Percentiles rank a stretch among this genome's conserved stretches.
Evolutionary conservation across 2,797 vertebrate genomes (phyloP).

Genomic region (Micrastur ruficollis): DNA sequence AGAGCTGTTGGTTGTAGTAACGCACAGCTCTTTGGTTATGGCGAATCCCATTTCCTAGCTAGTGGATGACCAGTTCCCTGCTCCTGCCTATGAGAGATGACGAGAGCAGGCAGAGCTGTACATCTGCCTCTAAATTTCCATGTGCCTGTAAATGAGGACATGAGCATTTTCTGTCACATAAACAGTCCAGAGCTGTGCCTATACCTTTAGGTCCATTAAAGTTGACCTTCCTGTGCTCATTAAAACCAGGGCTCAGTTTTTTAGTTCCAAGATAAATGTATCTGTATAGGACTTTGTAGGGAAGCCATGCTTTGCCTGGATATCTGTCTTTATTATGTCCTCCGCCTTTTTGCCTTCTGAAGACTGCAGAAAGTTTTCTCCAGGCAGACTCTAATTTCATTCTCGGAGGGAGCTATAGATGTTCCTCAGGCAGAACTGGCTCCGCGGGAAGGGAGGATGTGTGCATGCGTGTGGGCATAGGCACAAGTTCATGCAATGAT

Average conservation of each 20-base stretch:
- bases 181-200: background rate
- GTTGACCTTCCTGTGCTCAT: background rate
- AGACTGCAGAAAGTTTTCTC: background rate
- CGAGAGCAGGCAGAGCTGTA: background rate
- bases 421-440: background rate
- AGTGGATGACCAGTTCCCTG: background rate
- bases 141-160: background rate
- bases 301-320: rapidly evolving
- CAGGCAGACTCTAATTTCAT: rapidly evolving
- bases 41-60: background rate
- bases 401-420: background rate
- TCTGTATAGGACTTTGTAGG: background rate
- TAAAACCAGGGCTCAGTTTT: background rate
- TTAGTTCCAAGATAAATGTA: background rate
- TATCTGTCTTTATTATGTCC: rapidly evolving
- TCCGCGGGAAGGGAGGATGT: background rate
- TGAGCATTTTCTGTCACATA: background rate
- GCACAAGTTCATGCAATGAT: background rate
- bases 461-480: rapidly evolving
- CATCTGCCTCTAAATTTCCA: background rate
- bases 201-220: background rate
- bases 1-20: background rate
- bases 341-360: background rate
- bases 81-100: rapidly evolving
- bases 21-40: background rate